Percentiles rank a stretch among this genome's conserved stretches.
Evolutionary conservation across 2,113 vertebrate genomes (phyloP).

Genomic region (Chauna torquata): DNA sequence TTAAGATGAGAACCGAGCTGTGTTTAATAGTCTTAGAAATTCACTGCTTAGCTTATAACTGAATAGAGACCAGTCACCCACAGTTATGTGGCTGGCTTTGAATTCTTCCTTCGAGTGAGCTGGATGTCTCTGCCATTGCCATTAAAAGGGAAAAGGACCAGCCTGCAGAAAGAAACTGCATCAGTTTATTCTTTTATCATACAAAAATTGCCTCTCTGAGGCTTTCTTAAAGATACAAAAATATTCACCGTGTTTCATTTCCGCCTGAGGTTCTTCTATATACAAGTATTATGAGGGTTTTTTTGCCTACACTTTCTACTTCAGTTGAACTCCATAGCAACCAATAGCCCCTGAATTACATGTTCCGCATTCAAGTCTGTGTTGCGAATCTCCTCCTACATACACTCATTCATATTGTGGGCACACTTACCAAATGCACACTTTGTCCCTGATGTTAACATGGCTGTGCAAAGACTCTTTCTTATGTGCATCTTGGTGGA

Average conservation of each 20-base stretch:
- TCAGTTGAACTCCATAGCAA: constrained; percentile 59
- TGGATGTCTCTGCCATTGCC: not conserved
- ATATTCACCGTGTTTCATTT: not conserved
- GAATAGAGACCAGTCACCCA: not conserved
- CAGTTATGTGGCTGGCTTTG: not conserved
- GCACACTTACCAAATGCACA: not conserved
- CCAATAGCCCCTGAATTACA: constrained; percentile 2
- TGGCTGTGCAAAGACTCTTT: not conserved
- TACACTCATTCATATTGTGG: not conserved
- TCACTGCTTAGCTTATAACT: not conserved
- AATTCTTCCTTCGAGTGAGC: not conserved
- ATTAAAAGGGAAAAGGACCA: not conserved
- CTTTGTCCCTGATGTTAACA: not conserved
- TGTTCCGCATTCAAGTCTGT: not conserved
- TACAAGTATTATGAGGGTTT: not conserved
- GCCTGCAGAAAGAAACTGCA: not conserved
- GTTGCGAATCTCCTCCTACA: not conserved
- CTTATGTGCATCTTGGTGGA: not conserved
- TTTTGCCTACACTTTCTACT: constrained; percentile 16
- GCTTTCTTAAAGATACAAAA: not conserved
- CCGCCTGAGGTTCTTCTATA: not conserved
- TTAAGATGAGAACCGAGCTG: not conserved
- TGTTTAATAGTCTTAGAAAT: not conserved
- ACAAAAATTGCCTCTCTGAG: not conserved
- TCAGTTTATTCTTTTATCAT: not conserved